phyloP scores from a whole-genome alignment of 2,888 invertebrate genomes.

The Trachelus tabidus region DNA sequence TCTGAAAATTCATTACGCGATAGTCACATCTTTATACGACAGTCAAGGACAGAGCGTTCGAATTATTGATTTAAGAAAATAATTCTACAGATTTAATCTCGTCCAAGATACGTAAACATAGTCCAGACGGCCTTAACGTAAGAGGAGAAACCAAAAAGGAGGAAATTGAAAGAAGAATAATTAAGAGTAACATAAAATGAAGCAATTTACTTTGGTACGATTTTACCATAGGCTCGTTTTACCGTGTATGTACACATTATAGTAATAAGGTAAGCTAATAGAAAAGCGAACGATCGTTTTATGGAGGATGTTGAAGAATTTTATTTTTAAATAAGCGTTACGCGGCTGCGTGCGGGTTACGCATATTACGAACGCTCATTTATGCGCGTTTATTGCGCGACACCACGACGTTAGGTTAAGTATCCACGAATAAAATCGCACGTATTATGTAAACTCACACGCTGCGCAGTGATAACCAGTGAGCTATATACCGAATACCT shows the following conservation, averaged over 20 bases:
- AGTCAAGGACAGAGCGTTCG: neutral
- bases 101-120: neutral
- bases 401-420: neutral
- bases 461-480: slow-evolving; percentile 43
- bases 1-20: neutral
- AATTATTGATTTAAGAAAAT: neutral
- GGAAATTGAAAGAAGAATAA: neutral
- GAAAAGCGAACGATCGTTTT: slow-evolving; percentile 20
- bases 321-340: slow-evolving; percentile 25
- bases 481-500: slow-evolving; percentile 46
- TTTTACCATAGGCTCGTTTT: slow-evolving; percentile 38
- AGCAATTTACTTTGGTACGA: slow-evolving; percentile 33
- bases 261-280: neutral
- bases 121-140: neutral
- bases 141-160: slow-evolving; percentile 1
- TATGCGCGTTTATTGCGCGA: neutral
- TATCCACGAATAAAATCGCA: neutral
- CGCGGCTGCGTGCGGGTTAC: slow-evolving; percentile 1
- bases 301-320: slow-evolving; percentile 25
- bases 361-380: neutral
- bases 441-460: slow-evolving; percentile 4
- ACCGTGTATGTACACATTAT: neutral
- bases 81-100: neutral
- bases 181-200: neutral
- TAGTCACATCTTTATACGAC: neutral